Conservation (phyloP, 2,888 invertebrate species). For the Eupithecia subumbrata region DNA sequence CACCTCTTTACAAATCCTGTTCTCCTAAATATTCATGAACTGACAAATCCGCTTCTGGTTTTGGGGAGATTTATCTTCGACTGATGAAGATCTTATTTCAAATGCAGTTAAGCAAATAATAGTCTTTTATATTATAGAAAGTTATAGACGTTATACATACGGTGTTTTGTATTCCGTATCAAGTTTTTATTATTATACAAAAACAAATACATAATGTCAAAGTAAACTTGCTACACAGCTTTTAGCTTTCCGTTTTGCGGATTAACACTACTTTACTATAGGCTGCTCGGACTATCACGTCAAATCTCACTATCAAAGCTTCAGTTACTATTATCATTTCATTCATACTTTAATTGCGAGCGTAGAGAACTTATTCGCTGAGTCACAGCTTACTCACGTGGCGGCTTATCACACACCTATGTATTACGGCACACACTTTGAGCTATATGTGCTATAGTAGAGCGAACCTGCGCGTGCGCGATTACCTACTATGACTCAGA, state of each 20-base stretch:
- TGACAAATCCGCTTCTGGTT: conserved; percentile 2
- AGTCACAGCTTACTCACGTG: conserved; percentile 76
- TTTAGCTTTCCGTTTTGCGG: not conserved
- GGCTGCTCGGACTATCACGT: not conserved
- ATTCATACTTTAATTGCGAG: conserved; percentile 37
- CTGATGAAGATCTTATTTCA: not conserved
- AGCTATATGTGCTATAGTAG: conserved; percentile 51
- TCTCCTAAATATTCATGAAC: conserved; percentile 2
- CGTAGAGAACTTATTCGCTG: conserved; percentile 51
- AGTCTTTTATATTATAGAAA: not conserved
- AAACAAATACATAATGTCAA: not conserved
- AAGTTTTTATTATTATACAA: not conserved
- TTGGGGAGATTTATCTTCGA: not conserved
- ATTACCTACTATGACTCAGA: conserved; percentile 70
- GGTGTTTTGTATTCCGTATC: not conserved
- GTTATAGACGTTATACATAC: not conserved
- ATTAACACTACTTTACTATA: not conserved
- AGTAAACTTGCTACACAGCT: not conserved
- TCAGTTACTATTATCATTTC: conserved; percentile 21
- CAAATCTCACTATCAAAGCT: not conserved
- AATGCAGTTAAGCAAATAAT: not conserved
- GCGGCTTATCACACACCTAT: conserved; percentile 69
- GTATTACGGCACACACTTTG: conserved; percentile 55
- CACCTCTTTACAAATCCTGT: not conserved
- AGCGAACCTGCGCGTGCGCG: conserved; percentile 78